Base-by-base conservation (phyloP, 2,797 vertebrate species). In the Sciaenops ocellatus region DNA sequence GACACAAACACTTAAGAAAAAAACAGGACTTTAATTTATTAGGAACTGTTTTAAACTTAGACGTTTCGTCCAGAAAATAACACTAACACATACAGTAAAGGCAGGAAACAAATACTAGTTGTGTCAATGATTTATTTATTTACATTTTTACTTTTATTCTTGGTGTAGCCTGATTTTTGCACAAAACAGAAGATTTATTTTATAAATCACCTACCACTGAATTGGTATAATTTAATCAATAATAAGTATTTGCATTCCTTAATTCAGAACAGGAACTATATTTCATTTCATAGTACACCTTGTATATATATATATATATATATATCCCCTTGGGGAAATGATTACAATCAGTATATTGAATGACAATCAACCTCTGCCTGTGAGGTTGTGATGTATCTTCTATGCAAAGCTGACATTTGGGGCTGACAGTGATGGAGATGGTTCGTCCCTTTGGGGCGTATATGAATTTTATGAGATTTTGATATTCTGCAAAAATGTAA, bases 381-480 rank as follows among this genome's bases (percentile, higher is more conserved):
- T 13, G 7, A 42, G 42, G 51, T 20, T 28, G 26, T 13, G 7
- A 47, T 42, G 55, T 20, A 56, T 44, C 10, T 15, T 22, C 6
- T 55, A 42, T 67, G 70, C 70, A 63, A 59, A 78, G 50, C 1
- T 60, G 62, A 54, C 69, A 54, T 69, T 65, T 74, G 34, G 30
- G 11, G 52, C n/a, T 18, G 69, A 42, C 57, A 70, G 10, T 48
- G 51, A 64, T 55, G 41, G 57, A 60, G 76, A 34, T 13, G 7
- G n/a, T 69, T 63, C 18, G 10, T n/a, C 41, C 30, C 47, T 42
- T 18, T 30, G 51, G 64, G 22, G 34, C 8, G 7, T 38, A 38
- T 38, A 42, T 42, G 42, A 42, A 56, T 51, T 62, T 46, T 0
- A 54, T 57, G 55, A 50, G 44, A 70, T 60, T 59, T 60, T 1